Evolutionary conservation across 2,113 vertebrate genomes (phyloP).

Genomic region (Glaucidium brasilianum): DNA sequence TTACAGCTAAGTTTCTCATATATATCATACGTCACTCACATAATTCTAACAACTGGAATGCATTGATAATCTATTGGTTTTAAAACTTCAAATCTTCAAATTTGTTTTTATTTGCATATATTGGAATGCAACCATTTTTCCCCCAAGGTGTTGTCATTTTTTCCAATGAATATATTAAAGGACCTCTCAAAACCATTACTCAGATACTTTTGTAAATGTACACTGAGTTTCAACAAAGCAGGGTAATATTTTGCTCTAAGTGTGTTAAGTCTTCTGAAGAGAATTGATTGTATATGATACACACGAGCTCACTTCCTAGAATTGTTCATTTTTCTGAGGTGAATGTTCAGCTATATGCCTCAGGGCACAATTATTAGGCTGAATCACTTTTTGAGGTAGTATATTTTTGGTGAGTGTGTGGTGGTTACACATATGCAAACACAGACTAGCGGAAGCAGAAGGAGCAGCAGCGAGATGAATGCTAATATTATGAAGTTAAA

Average conservation of each 20-base stretch:
- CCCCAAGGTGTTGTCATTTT: background rate
- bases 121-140: background rate
- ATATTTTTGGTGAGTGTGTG: conserved; percentile 57
- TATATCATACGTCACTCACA: background rate
- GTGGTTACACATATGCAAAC: conserved; percentile 53
- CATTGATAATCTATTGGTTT: background rate
- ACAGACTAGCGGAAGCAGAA: background rate
- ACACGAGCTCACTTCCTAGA: background rate
- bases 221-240: background rate
- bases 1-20: background rate
- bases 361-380: conserved; percentile 55
- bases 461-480: conserved; percentile 14
- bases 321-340: conserved; percentile 45
- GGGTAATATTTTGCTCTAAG: background rate
- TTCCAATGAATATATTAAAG: background rate
- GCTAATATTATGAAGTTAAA: conserved; percentile 61
- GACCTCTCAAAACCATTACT: background rate
- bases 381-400: conserved; percentile 52
- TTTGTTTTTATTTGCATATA: background rate
- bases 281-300: background rate
- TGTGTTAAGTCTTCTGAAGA: background rate
- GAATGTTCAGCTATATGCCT: conserved; percentile 41
- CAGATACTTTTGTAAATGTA: background rate
- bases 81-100: background rate
- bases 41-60: background rate